A percentile compares a stretch with the other conserved stretches of the same genome.
Conservation (phyloP, 2,888 invertebrate genomes). For the Temnothorax unifasciatus region DNA sequence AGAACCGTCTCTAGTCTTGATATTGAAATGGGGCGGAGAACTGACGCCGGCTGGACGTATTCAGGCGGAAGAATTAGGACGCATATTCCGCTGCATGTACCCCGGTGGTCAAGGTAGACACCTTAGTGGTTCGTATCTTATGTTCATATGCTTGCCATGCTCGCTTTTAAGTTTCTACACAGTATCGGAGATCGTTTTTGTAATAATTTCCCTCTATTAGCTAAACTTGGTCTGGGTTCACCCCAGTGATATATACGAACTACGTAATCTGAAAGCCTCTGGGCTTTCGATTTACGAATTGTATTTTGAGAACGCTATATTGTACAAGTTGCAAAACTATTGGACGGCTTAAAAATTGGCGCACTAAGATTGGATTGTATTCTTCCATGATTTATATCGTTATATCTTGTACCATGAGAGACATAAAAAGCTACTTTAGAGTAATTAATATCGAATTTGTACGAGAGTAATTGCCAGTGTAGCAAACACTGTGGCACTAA, state of each 20-base stretch:
- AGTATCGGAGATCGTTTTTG: conserved; percentile 58
- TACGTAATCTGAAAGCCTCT: conserved; percentile 20
- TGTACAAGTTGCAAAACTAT: conserved; percentile 26
- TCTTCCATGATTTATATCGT: background rate
- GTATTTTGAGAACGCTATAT: conserved; percentile 30
- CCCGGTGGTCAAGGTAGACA: conserved; percentile 98
- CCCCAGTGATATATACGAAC: conserved; percentile 40
- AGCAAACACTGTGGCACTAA: conserved; percentile 32
- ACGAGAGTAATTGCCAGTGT: conserved; percentile 37
- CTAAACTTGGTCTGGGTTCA: conserved; percentile 55
- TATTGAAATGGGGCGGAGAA: conserved; percentile 99
- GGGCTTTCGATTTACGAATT: conserved; percentile 8
- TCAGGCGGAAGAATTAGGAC: conserved; percentile 98
- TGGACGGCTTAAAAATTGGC: conserved; percentile 15
- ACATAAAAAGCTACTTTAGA: background rate
- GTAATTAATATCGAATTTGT: conserved; percentile 1
- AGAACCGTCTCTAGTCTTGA: conserved; percentile 97
- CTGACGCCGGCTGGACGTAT: conserved; percentile 98
- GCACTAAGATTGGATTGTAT: background rate
- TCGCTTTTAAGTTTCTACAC: conserved; percentile 69
- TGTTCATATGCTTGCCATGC: conserved; percentile 81
- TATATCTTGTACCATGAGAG: background rate
- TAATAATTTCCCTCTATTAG: conserved; percentile 63
- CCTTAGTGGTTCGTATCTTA: conserved; percentile 90
- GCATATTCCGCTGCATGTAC: conserved; percentile 99